Conservation (phyloP, 1,140 invertebrate species). For the Papilio machaon region DNA sequence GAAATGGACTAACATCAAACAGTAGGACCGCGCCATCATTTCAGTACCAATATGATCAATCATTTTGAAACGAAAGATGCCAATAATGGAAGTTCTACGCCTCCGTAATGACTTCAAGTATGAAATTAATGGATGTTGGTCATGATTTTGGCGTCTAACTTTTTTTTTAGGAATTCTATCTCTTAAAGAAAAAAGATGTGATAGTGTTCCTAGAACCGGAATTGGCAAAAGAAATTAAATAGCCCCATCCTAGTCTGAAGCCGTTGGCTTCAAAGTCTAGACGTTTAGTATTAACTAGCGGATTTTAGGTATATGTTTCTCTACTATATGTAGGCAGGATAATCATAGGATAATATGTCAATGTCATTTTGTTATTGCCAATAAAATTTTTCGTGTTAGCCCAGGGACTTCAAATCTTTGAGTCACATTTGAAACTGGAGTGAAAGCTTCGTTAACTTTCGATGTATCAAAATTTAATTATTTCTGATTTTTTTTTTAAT, state of each 20-base stretch:
- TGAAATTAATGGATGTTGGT: background rate
- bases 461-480: no score
- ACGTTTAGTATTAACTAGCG: background rate
- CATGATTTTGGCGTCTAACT: background rate
- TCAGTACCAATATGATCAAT: background rate
- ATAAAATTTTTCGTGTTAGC: no score
- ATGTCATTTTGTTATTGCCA: no score
- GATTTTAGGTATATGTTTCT: background rate
- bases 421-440: no score
- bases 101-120: background rate
- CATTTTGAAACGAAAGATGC: background rate
- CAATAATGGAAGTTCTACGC: background rate
- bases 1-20: slow-evolving; percentile 19
- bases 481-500: background rate
- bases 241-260: background rate
- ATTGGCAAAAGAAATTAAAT: background rate
- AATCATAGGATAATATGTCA: background rate
- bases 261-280: background rate
- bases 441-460: no score
- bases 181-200: background rate
- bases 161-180: background rate
- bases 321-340: background rate
- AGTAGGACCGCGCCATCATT: background rate
- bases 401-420: no score
- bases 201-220: background rate